Evolutionary conservation across 1,140 invertebrate genomes (phyloP).

Genomic region (Nomia melanderi): DNA sequence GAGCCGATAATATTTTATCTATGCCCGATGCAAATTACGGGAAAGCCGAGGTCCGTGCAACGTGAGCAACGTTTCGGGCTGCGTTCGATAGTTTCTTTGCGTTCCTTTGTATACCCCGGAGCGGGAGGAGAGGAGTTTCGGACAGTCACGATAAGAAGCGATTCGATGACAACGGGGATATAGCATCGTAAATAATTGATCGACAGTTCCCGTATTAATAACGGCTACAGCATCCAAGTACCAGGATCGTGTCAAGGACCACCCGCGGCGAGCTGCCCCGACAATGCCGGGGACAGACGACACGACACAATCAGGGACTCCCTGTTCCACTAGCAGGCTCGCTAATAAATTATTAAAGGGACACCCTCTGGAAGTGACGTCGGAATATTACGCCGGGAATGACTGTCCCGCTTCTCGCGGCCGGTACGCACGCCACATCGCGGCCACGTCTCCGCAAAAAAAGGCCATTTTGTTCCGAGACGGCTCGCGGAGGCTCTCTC

Average conservation of each 20-base stretch:
- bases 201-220: constrained; percentile 72
- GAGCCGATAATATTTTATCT: background rate
- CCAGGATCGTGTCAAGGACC: constrained; percentile 78
- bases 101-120: background rate
- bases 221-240: constrained; percentile 74
- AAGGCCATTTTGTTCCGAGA: background rate
- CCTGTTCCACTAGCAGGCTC: constrained; percentile 64
- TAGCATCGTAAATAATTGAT: constrained; percentile 73
- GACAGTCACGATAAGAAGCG: constrained; percentile 6
- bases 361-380: constrained; percentile 79
- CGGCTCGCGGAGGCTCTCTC: background rate
- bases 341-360: constrained; percentile 82
- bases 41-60: background rate
- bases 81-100: background rate
- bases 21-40: background rate
- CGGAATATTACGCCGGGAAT: constrained; percentile 70
- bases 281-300: constrained; percentile 77
- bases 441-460: constrained; percentile 10
- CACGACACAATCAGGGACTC: constrained; percentile 78
- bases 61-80: too few relatives aligned
- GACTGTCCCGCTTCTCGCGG: constrained; percentile 46
- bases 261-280: constrained; percentile 74
- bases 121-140: background rate
- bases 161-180: constrained; percentile 23
- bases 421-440: background rate